phyloP scores from a whole-genome alignment of 2,113 vertebrate genomes.

The Cebidichthys violaceus region DNA sequence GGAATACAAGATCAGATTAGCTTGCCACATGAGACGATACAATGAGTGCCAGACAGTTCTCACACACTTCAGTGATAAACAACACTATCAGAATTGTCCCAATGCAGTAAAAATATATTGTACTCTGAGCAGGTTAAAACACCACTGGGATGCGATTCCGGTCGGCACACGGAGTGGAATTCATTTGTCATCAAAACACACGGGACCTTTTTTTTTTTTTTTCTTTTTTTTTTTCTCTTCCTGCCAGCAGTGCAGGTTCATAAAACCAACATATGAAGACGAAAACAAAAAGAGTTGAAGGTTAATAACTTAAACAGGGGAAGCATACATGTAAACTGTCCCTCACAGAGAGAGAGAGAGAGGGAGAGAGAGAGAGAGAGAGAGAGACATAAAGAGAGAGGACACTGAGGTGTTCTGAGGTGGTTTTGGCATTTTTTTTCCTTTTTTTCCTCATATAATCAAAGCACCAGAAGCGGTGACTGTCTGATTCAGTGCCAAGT shows the following conservation, averaged over 20 bases:
- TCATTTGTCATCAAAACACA: conserved; percentile 39
- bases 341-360: conserved; percentile 53
- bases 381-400: conserved; percentile 57
- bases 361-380: conserved; percentile 47
- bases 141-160: conserved; percentile 32
- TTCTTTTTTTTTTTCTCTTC: too few species aligned
- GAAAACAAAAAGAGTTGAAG: conserved; percentile 53
- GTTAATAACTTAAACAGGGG: conserved; percentile 68
- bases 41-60: conserved; percentile 30
- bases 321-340: conserved; percentile 72
- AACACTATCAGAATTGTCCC: conserved; percentile 17
- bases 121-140: conserved; percentile 35
- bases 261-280: conserved; percentile 50
- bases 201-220: conserved; percentile 36
- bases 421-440: conserved; percentile 75
- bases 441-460: conserved; percentile 18
- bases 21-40: conserved; percentile 36
- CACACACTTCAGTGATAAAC: conserved; percentile 25
- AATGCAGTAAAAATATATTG: conserved; percentile 15
- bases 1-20: conserved; percentile 28
- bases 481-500: conserved; percentile 71
- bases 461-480: conserved; percentile 69
- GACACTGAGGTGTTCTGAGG: conserved; percentile 79
- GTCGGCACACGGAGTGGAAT: conserved; percentile 50
- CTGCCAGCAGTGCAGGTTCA: conserved; percentile 69